Conservation (phyloP, 92 coral and sea anemone species). For the Epizoanthus stellaris region DNA sequence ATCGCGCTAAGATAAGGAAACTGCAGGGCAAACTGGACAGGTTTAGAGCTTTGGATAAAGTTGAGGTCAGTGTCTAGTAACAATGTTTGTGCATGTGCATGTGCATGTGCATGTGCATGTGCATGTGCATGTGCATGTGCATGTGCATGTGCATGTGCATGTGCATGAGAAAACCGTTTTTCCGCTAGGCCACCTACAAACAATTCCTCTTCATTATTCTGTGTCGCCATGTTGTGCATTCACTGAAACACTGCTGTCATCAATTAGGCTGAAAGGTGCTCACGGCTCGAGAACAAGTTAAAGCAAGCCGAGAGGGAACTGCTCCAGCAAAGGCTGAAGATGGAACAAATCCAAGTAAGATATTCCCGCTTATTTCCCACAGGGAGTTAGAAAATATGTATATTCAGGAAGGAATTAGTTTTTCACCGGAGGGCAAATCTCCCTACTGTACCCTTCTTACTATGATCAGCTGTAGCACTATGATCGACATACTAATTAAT, state of each 20-base stretch:
- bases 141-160: no score
- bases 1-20: slow-evolving; percentile 21
- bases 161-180: no score
- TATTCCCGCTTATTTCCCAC: background rate
- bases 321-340: slow-evolving; percentile 2
- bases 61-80: slow-evolving; percentile 3
- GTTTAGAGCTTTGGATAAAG: background rate
- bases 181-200: no score
- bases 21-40: slow-evolving; percentile 17
- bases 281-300: background rate
- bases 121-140: no score
- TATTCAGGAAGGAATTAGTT: no score
- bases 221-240: background rate
- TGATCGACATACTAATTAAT: no score
- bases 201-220: no score
- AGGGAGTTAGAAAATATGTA: background rate
- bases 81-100: background rate
- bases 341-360: slow-evolving; percentile 25
- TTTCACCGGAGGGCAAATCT: no score
- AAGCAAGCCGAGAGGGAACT: slow-evolving; percentile 1
- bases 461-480: no score
- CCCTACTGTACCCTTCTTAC: no score
- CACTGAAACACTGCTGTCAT: background rate
- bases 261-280: background rate
- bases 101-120: background rate